A percentile compares a stretch with the other conserved stretches of the same genome.
Conservation (phyloP, 2,113 vertebrate species). For the Scytalopus superciliaris region DNA sequence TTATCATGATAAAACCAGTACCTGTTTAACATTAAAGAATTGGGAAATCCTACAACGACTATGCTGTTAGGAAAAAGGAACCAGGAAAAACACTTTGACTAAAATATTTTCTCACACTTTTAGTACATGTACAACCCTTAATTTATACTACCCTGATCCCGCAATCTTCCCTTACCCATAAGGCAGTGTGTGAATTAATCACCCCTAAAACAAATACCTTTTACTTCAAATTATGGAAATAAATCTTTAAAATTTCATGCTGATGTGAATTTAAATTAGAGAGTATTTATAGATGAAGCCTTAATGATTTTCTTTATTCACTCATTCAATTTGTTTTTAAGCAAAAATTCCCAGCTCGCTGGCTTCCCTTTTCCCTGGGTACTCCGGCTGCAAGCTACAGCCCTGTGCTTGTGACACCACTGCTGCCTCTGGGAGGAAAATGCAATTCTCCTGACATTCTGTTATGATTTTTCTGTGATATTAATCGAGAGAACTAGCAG, state of each 20-base stretch:
- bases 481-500: neutral
- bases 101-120: neutral
- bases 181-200: constrained; percentile 14
- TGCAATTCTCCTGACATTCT: neutral
- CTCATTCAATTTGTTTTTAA: constrained; percentile 12
- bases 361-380: neutral
- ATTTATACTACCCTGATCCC: constrained; percentile 9
- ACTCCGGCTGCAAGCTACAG: neutral
- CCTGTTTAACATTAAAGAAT: neutral
- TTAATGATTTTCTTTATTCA: constrained; percentile 25
- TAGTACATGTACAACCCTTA: neutral
- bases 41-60: neutral
- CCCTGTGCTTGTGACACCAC: neutral
- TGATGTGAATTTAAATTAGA: constrained; percentile 38
- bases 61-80: neutral
- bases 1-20: neutral
- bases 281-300: constrained; percentile 2
- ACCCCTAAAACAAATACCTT: constrained; percentile 42
- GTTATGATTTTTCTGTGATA: neutral
- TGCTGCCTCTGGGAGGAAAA: neutral
- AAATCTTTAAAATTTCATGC: constrained; percentile 30
- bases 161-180: constrained; percentile 31
- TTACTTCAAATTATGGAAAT: constrained; percentile 47
- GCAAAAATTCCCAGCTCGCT: neutral
- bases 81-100: neutral